These are phyloP conservation scores for Apocheima hispidaria DNA, from an alignment of 2,888 invertebrate species.

Conservation along the genomic window DNA sequence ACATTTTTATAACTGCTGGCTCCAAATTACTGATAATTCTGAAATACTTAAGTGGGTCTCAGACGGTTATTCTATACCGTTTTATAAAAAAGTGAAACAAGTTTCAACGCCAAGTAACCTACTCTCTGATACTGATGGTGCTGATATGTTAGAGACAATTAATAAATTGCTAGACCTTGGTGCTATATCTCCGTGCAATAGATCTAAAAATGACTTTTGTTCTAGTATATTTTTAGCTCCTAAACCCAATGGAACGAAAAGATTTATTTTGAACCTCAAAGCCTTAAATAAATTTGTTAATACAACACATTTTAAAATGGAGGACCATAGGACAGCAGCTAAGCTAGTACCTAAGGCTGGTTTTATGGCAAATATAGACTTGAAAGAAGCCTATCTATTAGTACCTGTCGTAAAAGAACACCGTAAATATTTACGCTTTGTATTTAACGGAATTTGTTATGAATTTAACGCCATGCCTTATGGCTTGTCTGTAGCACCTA, in stretches of 20 bases:
- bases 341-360: slow-evolving; percentile 31
- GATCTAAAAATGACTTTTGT: slow-evolving; percentile 30
- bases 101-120: background rate
- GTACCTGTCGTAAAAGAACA: slow-evolving; percentile 26
- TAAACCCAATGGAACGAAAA: slow-evolving; percentile 39
- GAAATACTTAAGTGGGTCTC: slow-evolving; percentile 34
- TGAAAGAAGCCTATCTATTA: slow-evolving; percentile 44
- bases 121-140: slow-evolving; percentile 4
- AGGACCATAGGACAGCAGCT: slow-evolving; percentile 42
- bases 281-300: slow-evolving; percentile 39
- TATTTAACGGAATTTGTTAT: slow-evolving; percentile 27
- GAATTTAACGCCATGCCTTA: slow-evolving; percentile 40
- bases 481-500: slow-evolving; percentile 37
- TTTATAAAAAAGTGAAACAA: slow-evolving; percentile 18
- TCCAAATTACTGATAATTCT: slow-evolving; percentile 32
- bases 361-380: slow-evolving; percentile 40
- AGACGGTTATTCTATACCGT: slow-evolving; percentile 26
- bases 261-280: slow-evolving; percentile 46
- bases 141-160: slow-evolving; percentile 34
- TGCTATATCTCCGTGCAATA: slow-evolving; percentile 36
- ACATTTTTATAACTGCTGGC: slow-evolving; percentile 41
- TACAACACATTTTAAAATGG: slow-evolving; percentile 45
- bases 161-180: slow-evolving; percentile 40
- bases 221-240: slow-evolving; percentile 40
- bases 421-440: slow-evolving; percentile 43